Evolutionary conservation across 2,888 invertebrate genomes (phyloP).

Genomic region (Chymomyza amoena): DNA sequence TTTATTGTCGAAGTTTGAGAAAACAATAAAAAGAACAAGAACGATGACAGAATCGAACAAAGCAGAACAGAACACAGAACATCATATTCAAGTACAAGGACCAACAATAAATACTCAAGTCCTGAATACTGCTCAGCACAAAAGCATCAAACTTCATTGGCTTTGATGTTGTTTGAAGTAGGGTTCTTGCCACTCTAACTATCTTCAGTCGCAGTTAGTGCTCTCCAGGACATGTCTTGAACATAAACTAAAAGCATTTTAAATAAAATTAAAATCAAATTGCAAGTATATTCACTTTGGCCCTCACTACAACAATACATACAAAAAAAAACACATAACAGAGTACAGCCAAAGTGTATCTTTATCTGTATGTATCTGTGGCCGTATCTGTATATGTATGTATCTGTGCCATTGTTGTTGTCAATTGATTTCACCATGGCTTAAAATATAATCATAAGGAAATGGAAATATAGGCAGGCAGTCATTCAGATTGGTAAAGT

Average conservation of each 20-base stretch:
- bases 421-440: slow-evolving; percentile 61
- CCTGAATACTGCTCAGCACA: slow-evolving; percentile 13
- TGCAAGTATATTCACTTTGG: slow-evolving; percentile 34
- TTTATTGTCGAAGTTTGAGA: slow-evolving; percentile 22
- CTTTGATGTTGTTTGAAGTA: slow-evolving; percentile 40
- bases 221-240: slow-evolving; percentile 22
- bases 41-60: neutral
- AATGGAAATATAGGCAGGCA: neutral
- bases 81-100: neutral
- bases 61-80: too few relatives aligned
- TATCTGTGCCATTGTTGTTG: slow-evolving; percentile 12
- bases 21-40: neutral
- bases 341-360: slow-evolving; percentile 17
- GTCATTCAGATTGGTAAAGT: neutral
- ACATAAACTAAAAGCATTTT: slow-evolving; percentile 66
- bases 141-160: slow-evolving; percentile 54
- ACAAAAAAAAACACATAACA: neutral
- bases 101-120: slow-evolving; percentile 1
- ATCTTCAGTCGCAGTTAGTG: neutral
- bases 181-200: neutral
- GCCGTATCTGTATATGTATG: neutral
- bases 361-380: neutral
- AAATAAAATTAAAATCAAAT: slow-evolving; percentile 70
- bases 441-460: slow-evolving; percentile 29
- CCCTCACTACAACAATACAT: slow-evolving; percentile 22